Evolutionary conservation across 2,888 invertebrate species (phyloP), one percentile per base, ranked within the genome.

Genomic region (Ormyrus labotus): DNA sequence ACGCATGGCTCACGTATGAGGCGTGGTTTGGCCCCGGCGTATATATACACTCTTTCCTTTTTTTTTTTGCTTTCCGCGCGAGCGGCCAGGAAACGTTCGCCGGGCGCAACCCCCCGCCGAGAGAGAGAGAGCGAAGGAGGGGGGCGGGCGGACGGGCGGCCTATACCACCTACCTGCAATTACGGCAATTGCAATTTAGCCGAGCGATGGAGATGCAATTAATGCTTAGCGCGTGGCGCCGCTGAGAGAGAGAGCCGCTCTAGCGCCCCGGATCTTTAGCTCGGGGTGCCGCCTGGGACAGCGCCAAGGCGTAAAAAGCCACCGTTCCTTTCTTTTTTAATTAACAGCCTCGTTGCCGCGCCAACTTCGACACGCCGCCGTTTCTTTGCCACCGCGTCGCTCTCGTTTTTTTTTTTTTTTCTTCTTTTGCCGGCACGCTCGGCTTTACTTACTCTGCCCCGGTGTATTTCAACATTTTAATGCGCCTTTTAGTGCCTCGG

Each of bases 21-120:
- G 89, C 88, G 88, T 88, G 88, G 88, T 88, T 88, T 87, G 84
- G 83, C 84, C 84, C 83, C 84, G 84, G 84, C 85, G 19, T 19
- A 19, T 19, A 19, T 19, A 19, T 2, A 19, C 80, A 72, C 82
- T 78, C 81, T 76, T 64, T 63, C n/a, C 63, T 75, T 57, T 73
- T 47, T 64, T 58, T 61, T 69, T 50, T 45, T n/a, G 7, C 48
- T n/a, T 58, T 19, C 8, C 13, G 7, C 48, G 8, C 11, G 19
- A 51, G 19, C 60, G 53, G 34, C 19, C 5, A 48, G 48, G 34
- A 45, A 61, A 61, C 65, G 50, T 74, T 74, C 58, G 48, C 53
- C 65, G 55, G 48, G n/a, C 19, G 13, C 63, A 13, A 51, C 67
- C 82, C 80, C 72, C 73, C 69, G 63, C 63, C 58, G 63, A 68